Base-by-base conservation (phyloP, 2,888 invertebrate species). In the Tipula lateralis region DNA sequence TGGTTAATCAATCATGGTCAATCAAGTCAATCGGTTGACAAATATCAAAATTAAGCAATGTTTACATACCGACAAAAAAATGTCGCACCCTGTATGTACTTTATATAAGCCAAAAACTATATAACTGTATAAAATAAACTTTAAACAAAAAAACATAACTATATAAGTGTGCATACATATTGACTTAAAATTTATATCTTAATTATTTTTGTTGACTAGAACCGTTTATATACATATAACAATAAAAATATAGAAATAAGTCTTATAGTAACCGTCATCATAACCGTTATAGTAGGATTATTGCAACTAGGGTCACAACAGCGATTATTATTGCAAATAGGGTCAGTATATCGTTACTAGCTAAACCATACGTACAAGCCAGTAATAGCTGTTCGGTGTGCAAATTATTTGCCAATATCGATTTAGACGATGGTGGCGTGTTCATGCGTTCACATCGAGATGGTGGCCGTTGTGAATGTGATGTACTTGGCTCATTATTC, bases 331-430 rank as follows among this genome's bases (percentile, higher is more conserved):
- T 92, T 90, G 94, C 93, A 90, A 95, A 92, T 90, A 94, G 91
- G 88, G 94, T 93, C 91, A 95, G 92, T 91, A 94, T 91, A 91
- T 95, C 95, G 91, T 94, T 90, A 88, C 94, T 93, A 88, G 94
- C 93, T 89, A 95, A 91, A 89, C 94, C 93, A 91, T 94, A 94
- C 88, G 94, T 92, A 91, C 94, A 94, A 93, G 95, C 94, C 92
- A 95, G 91, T 91, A 94, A 92, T 91, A 94, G 90, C 89, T 93
- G 93, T 91, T 93, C 83, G 9, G 84, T 29, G 13, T 2, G 3
- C 50, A 44, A 44, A 30, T 50, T 84, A 84, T 30, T 29, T 30
- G 29, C 9, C 19, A 34, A 19, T 16, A 30, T 82, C 16, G 30
- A 82, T 32, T 82, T 82, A 6, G 29, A 30, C n/a, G n/a, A 30